Evolutionary conservation across 2,113 vertebrate genomes (phyloP), one percentile per base, ranked within the genome.

Genomic region (Puntigrus tetrazona): DNA sequence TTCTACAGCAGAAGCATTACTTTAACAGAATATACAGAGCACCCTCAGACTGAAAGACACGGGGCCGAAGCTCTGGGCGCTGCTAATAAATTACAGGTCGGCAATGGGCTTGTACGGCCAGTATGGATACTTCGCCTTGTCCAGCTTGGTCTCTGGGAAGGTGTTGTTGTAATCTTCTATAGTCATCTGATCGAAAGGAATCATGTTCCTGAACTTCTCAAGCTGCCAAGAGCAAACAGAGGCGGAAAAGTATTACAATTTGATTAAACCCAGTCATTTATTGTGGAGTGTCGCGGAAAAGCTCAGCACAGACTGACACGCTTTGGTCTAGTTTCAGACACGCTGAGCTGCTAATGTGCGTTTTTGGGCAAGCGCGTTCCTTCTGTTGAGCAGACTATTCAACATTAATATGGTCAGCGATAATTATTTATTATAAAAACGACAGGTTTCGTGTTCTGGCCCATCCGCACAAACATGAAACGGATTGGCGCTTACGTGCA

Each of bases 151-250:
- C 91, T 98, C 97, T 0, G 97, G 97, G 94, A 98, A 99, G 88
- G 86, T 43, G 13, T 84, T 78, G 0, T 94, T 87, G 65, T 96
- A 88, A 81, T 99, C 98, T 0, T 97, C 96, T 0, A 95, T 50
- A 0, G 97, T 98, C 98, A 99, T 99, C 93, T 97, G 95, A 1
- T 99, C 97, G 81, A 98, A 98, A 2, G 97, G 98, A 91, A 97
- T 95, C 94, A 98, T 97, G 92, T 52, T 97, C 85, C 55, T 94
- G 67, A 96, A 91, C 86, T 95, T 97, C 81, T 94, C 92, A 81
- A 99, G 90, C 98, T 99, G 90, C 78, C 43, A 59, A 57, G 72
- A 8, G 50, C 7, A 55, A 81, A 88, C 47, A 38, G 14, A 74
- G 72, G 9, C 1, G 1, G 14, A 1, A 7, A n/a, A n/a, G n/a